phyloP scores from a whole-genome alignment of 2,888 invertebrate species.

The Pseudolycoriella hygida region DNA sequence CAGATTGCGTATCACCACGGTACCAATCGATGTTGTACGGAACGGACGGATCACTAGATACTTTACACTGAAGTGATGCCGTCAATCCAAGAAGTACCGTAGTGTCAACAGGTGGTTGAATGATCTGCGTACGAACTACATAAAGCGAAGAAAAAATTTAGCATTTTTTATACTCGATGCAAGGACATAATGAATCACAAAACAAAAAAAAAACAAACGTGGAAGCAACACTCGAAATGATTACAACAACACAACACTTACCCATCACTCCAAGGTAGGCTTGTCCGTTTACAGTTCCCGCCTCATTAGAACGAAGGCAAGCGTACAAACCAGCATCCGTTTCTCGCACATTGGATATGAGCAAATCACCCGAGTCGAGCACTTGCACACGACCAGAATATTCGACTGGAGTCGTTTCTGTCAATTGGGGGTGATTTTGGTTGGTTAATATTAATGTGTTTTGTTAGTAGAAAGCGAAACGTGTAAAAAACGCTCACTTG shows the following conservation, averaged over 20 bases:
- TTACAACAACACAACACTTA: conserved; percentile 24
- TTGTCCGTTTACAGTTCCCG: conserved; percentile 67
- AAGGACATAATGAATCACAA: too few relatives aligned
- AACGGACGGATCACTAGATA: conserved; percentile 78
- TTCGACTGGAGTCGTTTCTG: conserved; percentile 42
- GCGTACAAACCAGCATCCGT: conserved; percentile 79
- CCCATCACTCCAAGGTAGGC: conserved; percentile 71
- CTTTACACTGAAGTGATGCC: conserved; percentile 85
- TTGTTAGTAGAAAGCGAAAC: too few relatives aligned
- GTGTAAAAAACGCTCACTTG: too few relatives aligned
- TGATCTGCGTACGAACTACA: conserved; percentile 80
- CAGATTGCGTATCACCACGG: conserved; percentile 50
- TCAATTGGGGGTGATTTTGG: conserved; percentile 9
- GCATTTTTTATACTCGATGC: too few relatives aligned
- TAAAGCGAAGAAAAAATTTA: conserved; percentile 11
- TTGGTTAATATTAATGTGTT: not conserved
- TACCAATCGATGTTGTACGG: conserved; percentile 78
- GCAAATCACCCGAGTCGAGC: conserved; percentile 69
- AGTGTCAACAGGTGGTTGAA: conserved; percentile 83
- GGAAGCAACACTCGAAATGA: too few relatives aligned
- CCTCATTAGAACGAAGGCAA: conserved; percentile 76
- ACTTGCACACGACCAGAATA: conserved; percentile 65
- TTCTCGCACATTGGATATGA: conserved; percentile 69
- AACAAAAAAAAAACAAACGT: too few relatives aligned
- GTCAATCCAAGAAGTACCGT: conserved; percentile 83